Percentiles rank a stretch among this genome's conserved stretches.
phyloP scores from a whole-genome alignment of 2,888 invertebrate species.

The Pantelozetes paolii region DNA sequence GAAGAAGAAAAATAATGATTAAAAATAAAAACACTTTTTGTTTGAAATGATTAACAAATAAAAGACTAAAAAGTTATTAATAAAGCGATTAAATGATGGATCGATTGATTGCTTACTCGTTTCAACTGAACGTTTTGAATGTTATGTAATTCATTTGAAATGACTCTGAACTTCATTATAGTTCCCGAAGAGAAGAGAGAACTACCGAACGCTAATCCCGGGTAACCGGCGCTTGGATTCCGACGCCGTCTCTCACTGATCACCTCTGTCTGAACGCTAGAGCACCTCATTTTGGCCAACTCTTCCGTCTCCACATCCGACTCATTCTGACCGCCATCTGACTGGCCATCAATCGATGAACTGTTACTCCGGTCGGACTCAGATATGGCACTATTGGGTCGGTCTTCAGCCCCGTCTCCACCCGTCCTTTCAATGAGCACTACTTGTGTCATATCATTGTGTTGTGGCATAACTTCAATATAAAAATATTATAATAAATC shows the following conservation, averaged over 20 bases:
- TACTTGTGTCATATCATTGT: constrained; percentile 37
- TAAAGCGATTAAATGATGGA: background rate
- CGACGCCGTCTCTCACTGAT: constrained; percentile 53
- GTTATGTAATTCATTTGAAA: constrained; percentile 94
- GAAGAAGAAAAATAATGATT: no score
- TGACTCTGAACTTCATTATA: constrained; percentile 95
- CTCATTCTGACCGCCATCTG: constrained; percentile 4
- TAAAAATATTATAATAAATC: background rate
- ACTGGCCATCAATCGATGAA: background rate
- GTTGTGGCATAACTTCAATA: constrained; percentile 26
- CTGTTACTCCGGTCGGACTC: background rate
- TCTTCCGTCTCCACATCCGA: constrained; percentile 48
- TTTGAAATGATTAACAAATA: no score
- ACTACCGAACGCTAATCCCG: constrained; percentile 54
- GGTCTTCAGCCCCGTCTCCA: constrained; percentile 44
- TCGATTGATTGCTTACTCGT: constrained; percentile 63
- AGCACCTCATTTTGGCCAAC: constrained; percentile 75
- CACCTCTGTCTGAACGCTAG: constrained; percentile 82
- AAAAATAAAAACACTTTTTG: no score
- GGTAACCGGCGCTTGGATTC: constrained; percentile 47
- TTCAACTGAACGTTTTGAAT: constrained; percentile 92
- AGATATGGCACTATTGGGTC: background rate
- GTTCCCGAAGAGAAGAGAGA: constrained; percentile 94
- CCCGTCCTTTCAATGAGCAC: constrained; percentile 44
- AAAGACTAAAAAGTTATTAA: background rate